Percentiles rank a stretch among this genome's conserved stretches.
Conservation (phyloP, 2,797 vertebrate species). For the Valencia hispanica region DNA sequence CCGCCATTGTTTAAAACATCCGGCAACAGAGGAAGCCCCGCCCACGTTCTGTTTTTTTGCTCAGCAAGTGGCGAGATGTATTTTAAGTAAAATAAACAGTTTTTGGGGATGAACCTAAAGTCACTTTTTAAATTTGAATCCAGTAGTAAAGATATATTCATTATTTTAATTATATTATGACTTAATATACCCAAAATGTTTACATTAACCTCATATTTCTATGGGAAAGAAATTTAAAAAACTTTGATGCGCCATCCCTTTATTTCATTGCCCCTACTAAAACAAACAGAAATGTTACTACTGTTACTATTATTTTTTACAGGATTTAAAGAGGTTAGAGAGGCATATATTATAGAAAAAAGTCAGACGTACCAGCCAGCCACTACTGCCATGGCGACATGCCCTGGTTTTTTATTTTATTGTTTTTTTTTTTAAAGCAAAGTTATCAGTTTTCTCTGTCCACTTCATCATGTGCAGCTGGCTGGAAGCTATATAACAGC, state of each 20-base stretch:
- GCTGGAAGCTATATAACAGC: not conserved
- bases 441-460: not conserved
- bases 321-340: not conserved
- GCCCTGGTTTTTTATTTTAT: too few species aligned
- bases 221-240: not conserved
- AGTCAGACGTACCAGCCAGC: too few species aligned
- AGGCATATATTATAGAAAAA: not conserved
- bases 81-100: too few species aligned
- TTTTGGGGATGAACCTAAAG: not conserved
- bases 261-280: not conserved
- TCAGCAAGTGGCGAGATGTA: too few species aligned
- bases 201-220: not conserved
- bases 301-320: not conserved
- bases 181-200: not conserved
- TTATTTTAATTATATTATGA: not conserved
- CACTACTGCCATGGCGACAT: not conserved
- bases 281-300: not conserved
- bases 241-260: not conserved
- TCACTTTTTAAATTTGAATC: not conserved
- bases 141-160: not conserved
- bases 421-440: not conserved
- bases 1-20: too few species aligned
- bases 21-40: too few species aligned
- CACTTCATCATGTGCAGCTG: not conserved
- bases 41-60: too few species aligned